A percentile compares a stretch with the other conserved stretches of the same genome.
phyloP scores from a whole-genome alignment of 2,888 invertebrate genomes.

The Petrolisthes manimaculis region DNA sequence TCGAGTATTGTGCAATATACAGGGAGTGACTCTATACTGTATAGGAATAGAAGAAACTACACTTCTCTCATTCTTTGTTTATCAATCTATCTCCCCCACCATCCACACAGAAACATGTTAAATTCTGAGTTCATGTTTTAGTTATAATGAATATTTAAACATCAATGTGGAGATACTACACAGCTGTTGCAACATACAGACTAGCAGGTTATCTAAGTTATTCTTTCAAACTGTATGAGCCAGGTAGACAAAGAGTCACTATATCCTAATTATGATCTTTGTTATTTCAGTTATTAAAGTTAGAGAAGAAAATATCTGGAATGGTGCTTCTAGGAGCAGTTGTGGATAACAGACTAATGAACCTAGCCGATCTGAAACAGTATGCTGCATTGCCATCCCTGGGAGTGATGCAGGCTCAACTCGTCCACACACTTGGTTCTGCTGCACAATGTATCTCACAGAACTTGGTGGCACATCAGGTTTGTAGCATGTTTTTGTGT shows the following conservation, averaged over 20 bases:
- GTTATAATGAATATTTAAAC: no score
- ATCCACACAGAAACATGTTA: no score
- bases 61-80: neutral
- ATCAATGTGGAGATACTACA: no score
- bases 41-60: no score
- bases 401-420: conserved; percentile 41
- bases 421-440: conserved; percentile 38
- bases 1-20: no score
- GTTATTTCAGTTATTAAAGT: conserved; percentile 39
- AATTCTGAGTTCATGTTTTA: no score
- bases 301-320: conserved; percentile 35
- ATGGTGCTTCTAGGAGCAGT: conserved; percentile 46
- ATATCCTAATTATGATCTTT: conserved; percentile 12
- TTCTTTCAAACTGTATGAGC: no score
- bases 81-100: neutral
- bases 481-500: neutral
- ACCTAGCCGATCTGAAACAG: conserved; percentile 35
- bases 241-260: no score
- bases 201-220: no score
- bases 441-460: conserved; percentile 42
- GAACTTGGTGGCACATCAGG: conserved; percentile 51
- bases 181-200: no score
- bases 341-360: conserved; percentile 51
- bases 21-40: no score
- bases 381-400: conserved; percentile 52